Percentiles rank a stretch among this genome's conserved stretches.
Evolutionary conservation across 2,113 vertebrate genomes (phyloP).

Genomic region (Thryonomys swinderianus): DNA sequence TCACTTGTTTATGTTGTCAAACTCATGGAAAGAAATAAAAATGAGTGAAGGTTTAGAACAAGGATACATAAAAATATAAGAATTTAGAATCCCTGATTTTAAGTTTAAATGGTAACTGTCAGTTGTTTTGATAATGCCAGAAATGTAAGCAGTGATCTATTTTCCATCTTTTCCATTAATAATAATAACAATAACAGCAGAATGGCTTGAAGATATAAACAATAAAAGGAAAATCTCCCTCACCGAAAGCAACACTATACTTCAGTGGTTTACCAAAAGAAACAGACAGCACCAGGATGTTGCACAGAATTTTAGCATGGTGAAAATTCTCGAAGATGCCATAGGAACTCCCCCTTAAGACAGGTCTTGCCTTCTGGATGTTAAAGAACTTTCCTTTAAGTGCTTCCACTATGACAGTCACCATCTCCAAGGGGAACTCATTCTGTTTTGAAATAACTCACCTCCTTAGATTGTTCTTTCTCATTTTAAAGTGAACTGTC

Average conservation of each 20-base stretch:
- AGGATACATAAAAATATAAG: not conserved
- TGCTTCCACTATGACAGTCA: conserved; percentile 34
- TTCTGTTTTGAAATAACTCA: conserved; percentile 53
- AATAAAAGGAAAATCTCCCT: not conserved
- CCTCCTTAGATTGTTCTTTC: conserved; percentile 24
- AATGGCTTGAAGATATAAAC: not conserved
- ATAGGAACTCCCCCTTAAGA: not conserved
- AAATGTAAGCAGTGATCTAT: not conserved
- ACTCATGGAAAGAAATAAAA: not conserved
- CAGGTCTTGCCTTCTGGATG: not conserved
- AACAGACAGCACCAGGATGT: not conserved
- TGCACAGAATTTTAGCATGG: not conserved
- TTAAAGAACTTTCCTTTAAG: conserved; percentile 15
- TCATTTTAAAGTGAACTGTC: conserved; percentile 44
- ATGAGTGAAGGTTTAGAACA: not conserved
- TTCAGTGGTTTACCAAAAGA: not conserved
- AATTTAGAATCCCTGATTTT: not conserved
- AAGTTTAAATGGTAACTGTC: not conserved
- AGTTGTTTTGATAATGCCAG: conserved; percentile 15
- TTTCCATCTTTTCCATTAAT: not conserved
- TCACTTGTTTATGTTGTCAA: not conserved
- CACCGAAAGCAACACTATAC: not conserved
- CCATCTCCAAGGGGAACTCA: conserved; percentile 1
- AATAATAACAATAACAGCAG: not conserved
- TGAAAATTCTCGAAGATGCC: not conserved